A percentile compares a stretch with the other conserved stretches of the same genome.
These are phyloP conservation scores for Euwallacea similis DNA, from an alignment of 1,140 invertebrate genomes.

Conservation along the genomic window DNA sequence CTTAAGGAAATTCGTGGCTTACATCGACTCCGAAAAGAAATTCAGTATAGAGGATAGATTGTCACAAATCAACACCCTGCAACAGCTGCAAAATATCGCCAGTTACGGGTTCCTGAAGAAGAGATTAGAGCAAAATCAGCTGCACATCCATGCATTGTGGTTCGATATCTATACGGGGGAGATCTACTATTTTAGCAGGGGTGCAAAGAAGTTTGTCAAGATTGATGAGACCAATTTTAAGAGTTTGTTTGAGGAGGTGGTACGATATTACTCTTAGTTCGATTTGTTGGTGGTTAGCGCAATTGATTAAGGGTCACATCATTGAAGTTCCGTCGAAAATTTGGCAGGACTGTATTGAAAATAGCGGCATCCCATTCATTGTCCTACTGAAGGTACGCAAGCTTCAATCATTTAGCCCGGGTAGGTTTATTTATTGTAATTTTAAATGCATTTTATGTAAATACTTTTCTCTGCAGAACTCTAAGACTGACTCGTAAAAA, in stretches of 20 bases:
- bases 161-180: conserved; percentile 97
- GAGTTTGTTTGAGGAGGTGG: conserved; percentile 73
- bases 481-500: neutral
- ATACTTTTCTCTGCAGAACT: too few relatives aligned
- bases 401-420: too few relatives aligned
- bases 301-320: too few relatives aligned
- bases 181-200: conserved; percentile 90
- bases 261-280: conserved; percentile 74
- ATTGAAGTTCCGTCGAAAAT: too few relatives aligned
- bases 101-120: conserved; percentile 91
- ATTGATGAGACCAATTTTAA: conserved; percentile 81
- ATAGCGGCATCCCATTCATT: too few relatives aligned
- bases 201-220: conserved; percentile 79
- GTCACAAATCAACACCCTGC: conserved; percentile 92
- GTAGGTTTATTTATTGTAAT: too few relatives aligned
- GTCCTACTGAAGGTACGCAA: too few relatives aligned
- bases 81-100: conserved; percentile 92
- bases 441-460: too few relatives aligned
- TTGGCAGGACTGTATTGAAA: too few relatives aligned
- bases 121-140: conserved; percentile 75
- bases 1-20: conserved; percentile 84
- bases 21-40: conserved; percentile 91
- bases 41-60: conserved; percentile 90
- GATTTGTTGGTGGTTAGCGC: too few relatives aligned
- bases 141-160: conserved; percentile 93